Conservation (phyloP, 2,113 vertebrate genomes). For the Aspiorhynchus laticeps region DNA sequence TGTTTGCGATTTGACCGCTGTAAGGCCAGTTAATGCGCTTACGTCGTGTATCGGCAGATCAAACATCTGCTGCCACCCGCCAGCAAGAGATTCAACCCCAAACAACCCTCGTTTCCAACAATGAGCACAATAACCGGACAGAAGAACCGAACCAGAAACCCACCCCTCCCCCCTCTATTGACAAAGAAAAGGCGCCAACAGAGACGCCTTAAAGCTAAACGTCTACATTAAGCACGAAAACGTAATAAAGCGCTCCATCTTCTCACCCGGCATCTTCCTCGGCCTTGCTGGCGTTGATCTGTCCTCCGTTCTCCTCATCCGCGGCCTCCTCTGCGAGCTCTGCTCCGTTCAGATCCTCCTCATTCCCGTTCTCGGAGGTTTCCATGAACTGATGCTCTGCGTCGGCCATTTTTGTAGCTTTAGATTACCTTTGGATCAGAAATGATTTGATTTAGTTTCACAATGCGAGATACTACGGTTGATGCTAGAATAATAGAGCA, state of each 20-base stretch:
- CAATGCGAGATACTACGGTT: not conserved
- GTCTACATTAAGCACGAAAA: conserved; percentile 15
- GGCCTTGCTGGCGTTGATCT: conserved; percentile 93
- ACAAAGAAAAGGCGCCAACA: conserved; percentile 89
- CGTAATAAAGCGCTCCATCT: accelerated
- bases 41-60: not conserved
- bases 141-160: not conserved
- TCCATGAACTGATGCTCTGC: conserved; percentile 61
- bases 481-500: not conserved
- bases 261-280: conserved; percentile 92
- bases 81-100: not conserved
- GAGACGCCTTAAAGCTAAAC: conserved; percentile 89
- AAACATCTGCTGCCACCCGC: not conserved
- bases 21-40: not conserved
- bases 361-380: conserved; percentile 59
- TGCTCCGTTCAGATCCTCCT: conserved; percentile 48
- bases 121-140: conserved; percentile 18
- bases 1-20: not conserved
- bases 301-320: conserved; percentile 73
- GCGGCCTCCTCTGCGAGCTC: conserved; percentile 54
- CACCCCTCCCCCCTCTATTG: conserved; percentile 79
- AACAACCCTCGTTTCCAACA: not conserved
- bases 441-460: not conserved
- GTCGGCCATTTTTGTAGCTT: conserved; percentile 51
- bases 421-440: conserved; percentile 5